A percentile compares a stretch with the other conserved stretches of the same genome.
Conservation (phyloP, 2,797 vertebrate species). For the Rhynchotus rufescens region DNA sequence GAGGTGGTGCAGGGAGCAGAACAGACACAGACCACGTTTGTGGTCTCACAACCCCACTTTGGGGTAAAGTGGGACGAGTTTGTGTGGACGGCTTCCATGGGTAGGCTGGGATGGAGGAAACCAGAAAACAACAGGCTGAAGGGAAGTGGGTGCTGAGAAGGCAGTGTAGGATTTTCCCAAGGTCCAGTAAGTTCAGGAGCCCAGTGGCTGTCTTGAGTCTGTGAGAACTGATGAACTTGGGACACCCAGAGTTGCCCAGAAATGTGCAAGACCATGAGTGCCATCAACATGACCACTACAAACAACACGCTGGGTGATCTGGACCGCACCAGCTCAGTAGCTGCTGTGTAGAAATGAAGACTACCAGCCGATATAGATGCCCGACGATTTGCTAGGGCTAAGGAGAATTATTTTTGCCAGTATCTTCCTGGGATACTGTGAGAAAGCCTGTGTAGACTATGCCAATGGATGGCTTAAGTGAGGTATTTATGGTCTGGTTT, state of each 20-base stretch:
- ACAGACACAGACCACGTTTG: background rate
- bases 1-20: background rate
- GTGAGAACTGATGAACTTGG: background rate
- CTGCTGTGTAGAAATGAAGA: background rate
- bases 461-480: background rate
- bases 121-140: rapidly evolving
- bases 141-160: background rate
- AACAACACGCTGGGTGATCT: rapidly evolving
- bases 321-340: background rate
- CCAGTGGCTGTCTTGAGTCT: background rate
- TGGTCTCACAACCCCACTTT: background rate
- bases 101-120: background rate
- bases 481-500: background rate
- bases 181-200: background rate
- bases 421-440: background rate
- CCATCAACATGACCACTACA: background rate
- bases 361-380: rapidly evolving
- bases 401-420: background rate
- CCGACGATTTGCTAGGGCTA: background rate
- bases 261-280: rapidly evolving
- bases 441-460: background rate
- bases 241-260: background rate
- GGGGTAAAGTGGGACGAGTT: background rate
- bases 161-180: background rate
- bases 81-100: rapidly evolving